Percentiles rank a stretch among this genome's conserved stretches.
Evolutionary conservation across 2,113 vertebrate genomes (phyloP).

Genomic region (Vulpes lagopus): DNA sequence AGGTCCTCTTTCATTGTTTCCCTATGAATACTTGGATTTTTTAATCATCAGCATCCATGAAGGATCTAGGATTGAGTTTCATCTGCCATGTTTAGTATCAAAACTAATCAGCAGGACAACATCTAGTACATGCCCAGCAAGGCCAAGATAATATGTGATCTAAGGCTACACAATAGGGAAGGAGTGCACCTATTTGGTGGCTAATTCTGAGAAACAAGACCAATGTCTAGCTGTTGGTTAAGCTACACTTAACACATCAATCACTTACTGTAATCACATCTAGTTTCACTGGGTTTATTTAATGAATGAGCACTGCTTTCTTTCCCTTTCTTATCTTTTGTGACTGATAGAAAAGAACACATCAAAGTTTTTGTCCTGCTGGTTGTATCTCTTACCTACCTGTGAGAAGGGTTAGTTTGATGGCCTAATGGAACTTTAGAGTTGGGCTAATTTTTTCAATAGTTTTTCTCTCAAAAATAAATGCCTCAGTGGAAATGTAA

Average conservation of each 20-base stretch:
- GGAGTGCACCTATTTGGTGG: fast-evolving
- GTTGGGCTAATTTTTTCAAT: no score
- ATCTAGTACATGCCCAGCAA: background rate
- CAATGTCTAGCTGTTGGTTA: background rate
- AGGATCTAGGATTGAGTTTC: background rate
- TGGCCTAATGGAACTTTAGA: background rate
- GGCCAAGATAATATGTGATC: background rate
- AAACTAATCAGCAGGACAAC: background rate
- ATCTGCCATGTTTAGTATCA: background rate
- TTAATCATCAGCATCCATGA: background rate
- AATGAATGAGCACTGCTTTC: background rate
- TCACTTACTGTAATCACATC: background rate
- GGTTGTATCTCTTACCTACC: background rate
- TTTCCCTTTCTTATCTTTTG: background rate
- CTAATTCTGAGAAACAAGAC: background rate
- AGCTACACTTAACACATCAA: background rate
- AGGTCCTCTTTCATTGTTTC: background rate
- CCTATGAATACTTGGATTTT: background rate
- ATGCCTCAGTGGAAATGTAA: background rate
- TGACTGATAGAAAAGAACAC: background rate
- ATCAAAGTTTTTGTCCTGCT: background rate
- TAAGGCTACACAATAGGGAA: background rate
- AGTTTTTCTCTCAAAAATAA: no score
- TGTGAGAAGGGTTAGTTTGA: background rate
- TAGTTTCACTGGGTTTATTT: background rate